Percentiles rank a stretch among this genome's conserved stretches.
Evolutionary conservation across 2,888 invertebrate genomes (phyloP).

Genomic region (Lepidocyrtoides sp.): DNA sequence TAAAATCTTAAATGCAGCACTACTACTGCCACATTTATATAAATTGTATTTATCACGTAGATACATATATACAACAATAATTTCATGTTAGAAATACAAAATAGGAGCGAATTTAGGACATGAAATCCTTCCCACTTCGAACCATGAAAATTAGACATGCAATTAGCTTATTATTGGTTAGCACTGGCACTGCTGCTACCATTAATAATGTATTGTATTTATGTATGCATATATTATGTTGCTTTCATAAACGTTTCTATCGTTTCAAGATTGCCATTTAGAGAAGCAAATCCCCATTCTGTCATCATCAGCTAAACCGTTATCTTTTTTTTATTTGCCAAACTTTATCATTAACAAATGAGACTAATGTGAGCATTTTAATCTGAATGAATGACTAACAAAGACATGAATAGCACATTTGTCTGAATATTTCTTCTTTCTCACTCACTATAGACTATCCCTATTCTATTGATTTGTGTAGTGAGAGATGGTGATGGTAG

Average conservation of each 20-base stretch:
- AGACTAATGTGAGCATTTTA: no score
- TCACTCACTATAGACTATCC: background rate
- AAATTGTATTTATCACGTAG: no score
- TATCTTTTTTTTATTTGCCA: background rate
- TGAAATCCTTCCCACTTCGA: conserved; percentile 63
- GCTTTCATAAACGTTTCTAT: no score
- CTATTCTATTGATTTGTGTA: conserved; percentile 4
- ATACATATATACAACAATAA: no score
- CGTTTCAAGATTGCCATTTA: no score
- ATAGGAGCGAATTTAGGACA: conserved; percentile 60
- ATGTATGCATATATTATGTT: background rate
- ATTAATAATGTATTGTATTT: background rate
- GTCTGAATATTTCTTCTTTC: background rate
- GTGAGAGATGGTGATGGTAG: background rate
- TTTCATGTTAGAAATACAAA: conserved; percentile 72
- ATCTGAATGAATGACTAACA: no score
- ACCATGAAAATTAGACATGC: conserved; percentile 74
- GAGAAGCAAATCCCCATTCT: background rate
- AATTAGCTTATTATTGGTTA: conserved; percentile 74
- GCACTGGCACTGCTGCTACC: conserved; percentile 5
- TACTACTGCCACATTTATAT: no score
- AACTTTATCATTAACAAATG: no score
- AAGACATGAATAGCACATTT: no score
- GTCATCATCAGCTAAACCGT: background rate
- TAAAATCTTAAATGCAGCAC: background rate